Base-by-base conservation (phyloP, 2,888 invertebrate species). In the Polyommatus icarus region DNA sequence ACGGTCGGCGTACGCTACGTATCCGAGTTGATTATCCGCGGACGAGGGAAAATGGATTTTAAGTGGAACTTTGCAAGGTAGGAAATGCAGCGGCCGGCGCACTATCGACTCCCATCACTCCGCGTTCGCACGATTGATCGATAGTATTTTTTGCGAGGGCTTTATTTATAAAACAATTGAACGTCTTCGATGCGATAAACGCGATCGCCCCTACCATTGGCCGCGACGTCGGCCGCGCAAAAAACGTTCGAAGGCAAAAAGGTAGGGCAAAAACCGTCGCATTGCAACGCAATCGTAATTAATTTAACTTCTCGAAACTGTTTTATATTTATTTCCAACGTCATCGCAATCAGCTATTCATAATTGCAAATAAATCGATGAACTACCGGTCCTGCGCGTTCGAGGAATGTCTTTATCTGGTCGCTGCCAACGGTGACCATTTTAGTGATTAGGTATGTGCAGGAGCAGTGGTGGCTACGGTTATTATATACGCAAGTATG, bases 151-250 rank as follows among this genome's bases (percentile, higher is more conserved):
- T 94, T 94, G 93, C 90, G 86, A 86, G 84, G 85, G 88, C 89
- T 92, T 91, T 93, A 93, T 93, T 93, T 93, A 93, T 93, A 94
- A 94, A 93, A 94, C 93, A 94, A 93, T 94, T 89, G 93, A 90
- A 90, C 88, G 89, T 90, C 89, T 87, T 85, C 86, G 85, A 87
- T 84, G 88, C 90, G 88, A 91, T 92, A 89, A 91, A 91, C 88
- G 91, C 87, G 88, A 83, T 84, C 83, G 87, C 88, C 89, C 89
- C 88, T 93, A 92, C 92, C 86, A 91, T 84, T 87, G 88, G 87
- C 84, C 82, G 83, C 79, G 80, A 80, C 81, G 83, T 85, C 83
- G 87, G 85, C 84, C 84, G 83, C 75, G 71, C 77, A 86, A 86
- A 87, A 87, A 84, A 79, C 76, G 79, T 79, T 82, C 77, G 80